Evolutionary conservation across 2,113 vertebrate genomes (phyloP).

Genomic region (Cyphomyrus plagiostoma): DNA sequence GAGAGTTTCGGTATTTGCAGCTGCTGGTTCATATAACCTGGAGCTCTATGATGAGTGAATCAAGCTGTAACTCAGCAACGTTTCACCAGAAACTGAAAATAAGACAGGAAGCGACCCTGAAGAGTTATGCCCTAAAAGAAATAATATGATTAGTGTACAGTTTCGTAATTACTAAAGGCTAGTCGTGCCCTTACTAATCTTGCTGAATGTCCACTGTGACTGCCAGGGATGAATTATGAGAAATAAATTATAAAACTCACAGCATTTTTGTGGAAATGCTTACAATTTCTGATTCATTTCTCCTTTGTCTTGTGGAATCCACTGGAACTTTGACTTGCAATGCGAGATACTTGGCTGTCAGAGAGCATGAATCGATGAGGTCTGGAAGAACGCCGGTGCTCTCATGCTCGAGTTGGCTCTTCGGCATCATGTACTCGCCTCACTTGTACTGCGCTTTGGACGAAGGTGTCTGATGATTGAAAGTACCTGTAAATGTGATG

Average conservation of each 20-base stretch:
- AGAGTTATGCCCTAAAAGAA: background rate
- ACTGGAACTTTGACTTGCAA: background rate
- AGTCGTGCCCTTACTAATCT: background rate
- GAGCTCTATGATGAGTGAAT: background rate
- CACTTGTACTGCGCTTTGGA: background rate
- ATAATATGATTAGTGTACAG: background rate
- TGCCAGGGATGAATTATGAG: background rate
- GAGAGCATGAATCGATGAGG: background rate
- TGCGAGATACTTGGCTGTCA: background rate
- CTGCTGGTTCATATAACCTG: background rate
- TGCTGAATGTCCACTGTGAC: background rate
- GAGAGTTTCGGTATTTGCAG: background rate
- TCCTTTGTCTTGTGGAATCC: background rate
- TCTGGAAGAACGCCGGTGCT: background rate
- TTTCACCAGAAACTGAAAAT: conserved; percentile 2
- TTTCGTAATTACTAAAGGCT: background rate
- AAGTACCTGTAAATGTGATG: background rate
- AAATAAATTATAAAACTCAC: background rate
- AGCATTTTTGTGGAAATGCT: background rate
- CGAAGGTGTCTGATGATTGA: background rate
- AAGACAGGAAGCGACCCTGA: background rate
- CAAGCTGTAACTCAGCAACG: background rate
- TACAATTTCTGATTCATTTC: background rate
- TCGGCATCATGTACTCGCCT: background rate
- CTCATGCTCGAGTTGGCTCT: background rate